Conservation (phyloP, 1,140 invertebrate species). For the Drosophila kepulauana region DNA sequence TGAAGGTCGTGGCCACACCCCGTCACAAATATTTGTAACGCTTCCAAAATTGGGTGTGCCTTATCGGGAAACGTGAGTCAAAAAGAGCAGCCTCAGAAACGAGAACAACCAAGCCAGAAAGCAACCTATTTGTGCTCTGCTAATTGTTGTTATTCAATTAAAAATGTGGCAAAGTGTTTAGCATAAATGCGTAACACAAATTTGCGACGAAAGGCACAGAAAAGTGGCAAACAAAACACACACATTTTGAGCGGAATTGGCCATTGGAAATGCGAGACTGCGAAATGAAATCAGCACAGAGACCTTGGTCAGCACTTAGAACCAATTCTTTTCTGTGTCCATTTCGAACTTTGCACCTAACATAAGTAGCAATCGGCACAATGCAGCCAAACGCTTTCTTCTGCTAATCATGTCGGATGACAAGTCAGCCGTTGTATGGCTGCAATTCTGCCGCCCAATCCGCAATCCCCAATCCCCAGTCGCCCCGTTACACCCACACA, state of each 20-base stretch:
- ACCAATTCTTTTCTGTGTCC: slow-evolving; percentile 45
- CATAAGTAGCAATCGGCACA: slow-evolving; percentile 34
- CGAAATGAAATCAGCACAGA: slow-evolving; percentile 57
- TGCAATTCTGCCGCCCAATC: slow-evolving; percentile 12
- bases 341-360: slow-evolving; percentile 66
- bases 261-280: not conserved
- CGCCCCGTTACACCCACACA: slow-evolving; percentile 4
- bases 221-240: not conserved
- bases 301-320: slow-evolving; percentile 71
- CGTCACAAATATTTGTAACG: not conserved
- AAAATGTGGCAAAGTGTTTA: slow-evolving; percentile 41
- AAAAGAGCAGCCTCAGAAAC: slow-evolving; percentile 10
- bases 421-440: slow-evolving; percentile 42
- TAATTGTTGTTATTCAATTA: slow-evolving; percentile 71
- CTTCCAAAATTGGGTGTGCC: slow-evolving; percentile 29
- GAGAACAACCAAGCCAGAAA: not conserved
- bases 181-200: slow-evolving; percentile 54
- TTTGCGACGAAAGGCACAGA: not conserved
- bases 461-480: not conserved
- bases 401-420: slow-evolving; percentile 56
- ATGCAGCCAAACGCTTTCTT: slow-evolving; percentile 20
- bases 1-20: slow-evolving; percentile 40
- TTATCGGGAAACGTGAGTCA: slow-evolving; percentile 45
- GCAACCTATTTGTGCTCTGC: slow-evolving; percentile 36
- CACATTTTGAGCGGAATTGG: slow-evolving; percentile 18